These are phyloP conservation scores for Aricia artaxerxes DNA, from an alignment of 2,888 invertebrate genomes.

Conservation along the genomic window DNA sequence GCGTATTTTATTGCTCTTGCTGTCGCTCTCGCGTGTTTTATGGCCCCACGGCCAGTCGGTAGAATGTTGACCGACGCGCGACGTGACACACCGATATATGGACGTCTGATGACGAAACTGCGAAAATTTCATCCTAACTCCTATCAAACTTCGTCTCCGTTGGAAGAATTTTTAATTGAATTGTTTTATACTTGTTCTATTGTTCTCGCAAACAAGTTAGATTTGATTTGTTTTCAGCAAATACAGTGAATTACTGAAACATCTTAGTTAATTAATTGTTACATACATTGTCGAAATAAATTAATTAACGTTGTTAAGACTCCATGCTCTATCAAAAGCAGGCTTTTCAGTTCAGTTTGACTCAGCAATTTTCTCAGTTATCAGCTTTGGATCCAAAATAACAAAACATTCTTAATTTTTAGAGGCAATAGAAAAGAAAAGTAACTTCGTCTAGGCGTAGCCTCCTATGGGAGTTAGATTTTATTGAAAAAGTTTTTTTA, in stretches of 20 bases:
- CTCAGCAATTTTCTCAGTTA: not conserved
- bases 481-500: not conserved
- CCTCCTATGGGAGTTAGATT: not conserved
- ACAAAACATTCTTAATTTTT: not conserved
- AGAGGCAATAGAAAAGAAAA: not conserved
- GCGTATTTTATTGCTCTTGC: not conserved
- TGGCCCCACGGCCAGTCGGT: not conserved
- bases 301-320: not conserved
- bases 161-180: slow-evolving; percentile 26
- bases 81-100: slow-evolving; percentile 35
- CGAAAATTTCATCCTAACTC: slow-evolving; percentile 38
- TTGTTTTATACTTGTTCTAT: slow-evolving; percentile 33
- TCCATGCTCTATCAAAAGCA: not conserved
- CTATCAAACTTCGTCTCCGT: slow-evolving; percentile 34
- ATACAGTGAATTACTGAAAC: slow-evolving; percentile 2
- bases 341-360: not conserved
- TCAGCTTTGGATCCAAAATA: not conserved
- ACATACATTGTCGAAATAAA: not conserved
- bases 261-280: not conserved
- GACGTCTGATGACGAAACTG: slow-evolving; percentile 40
- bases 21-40: not conserved
- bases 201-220: slow-evolving; percentile 1
- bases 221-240: not conserved
- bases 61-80: slow-evolving; percentile 38
- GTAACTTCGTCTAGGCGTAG: not conserved